Evolutionary conservation across 2,113 vertebrate genomes (phyloP), one percentile per base, ranked within the genome.

Genomic region (Thomomys bottae): DNA sequence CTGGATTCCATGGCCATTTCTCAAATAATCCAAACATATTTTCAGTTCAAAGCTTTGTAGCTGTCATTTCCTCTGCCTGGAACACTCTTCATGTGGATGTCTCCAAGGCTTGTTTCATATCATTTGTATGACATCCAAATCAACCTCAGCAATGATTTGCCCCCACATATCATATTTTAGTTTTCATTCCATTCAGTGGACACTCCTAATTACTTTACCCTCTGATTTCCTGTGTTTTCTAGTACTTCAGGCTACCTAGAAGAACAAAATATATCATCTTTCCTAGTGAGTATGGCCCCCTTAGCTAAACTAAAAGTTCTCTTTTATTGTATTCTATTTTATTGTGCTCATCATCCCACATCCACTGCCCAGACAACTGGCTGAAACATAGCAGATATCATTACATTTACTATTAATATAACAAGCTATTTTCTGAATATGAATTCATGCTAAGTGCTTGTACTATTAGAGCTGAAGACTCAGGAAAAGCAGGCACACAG

Each of bases 111-210:
- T 38, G 0, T 5, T 61, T 76, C 61, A n/a, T 79, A 40, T 49
- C 17, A 77, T 38, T 28, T 49, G 0, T 1, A 2, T 6, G 20
- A 8, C 6, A 0, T 11, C 59, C 30, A 61, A 38, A 30, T 15
- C 34, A 1, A 32, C 1, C 24, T 72, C 34, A 72, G 18, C 7
- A 40, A 34, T 21, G 57, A 1, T 15, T 84, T 26, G 83, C 57
- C 5, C 32, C 40, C n/a, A 21, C 28, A 2, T 24, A 49, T 14
- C 9, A 26, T 38, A 49, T 61, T 89, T 49, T 89, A 91, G 77
- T 73, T 57, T 30, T 59, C 17, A 38, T 70, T 34, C 10, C 11
- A 15, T 11, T 17, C 72, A 49, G 17, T 8, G 63, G 12, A 57
- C 21, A 73, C 2, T 54, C 38, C 68, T 83, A 77, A 80, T 42